Percentiles rank a stretch among this genome's conserved stretches.
Conservation (phyloP, 2,797 vertebrate species). For the Chromis chromis region DNA sequence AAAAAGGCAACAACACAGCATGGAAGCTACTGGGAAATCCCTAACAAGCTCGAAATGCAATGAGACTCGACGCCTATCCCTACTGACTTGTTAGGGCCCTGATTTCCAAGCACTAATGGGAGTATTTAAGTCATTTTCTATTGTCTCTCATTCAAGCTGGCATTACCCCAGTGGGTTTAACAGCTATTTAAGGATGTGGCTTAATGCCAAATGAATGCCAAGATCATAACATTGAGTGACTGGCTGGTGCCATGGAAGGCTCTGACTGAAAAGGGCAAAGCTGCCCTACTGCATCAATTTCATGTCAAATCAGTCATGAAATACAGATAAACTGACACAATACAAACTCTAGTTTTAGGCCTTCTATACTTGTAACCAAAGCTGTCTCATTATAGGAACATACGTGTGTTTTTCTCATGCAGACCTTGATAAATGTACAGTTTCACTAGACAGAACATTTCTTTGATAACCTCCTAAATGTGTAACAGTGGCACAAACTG, state of each 20-base stretch:
- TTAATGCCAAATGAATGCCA: slow-evolving; percentile 79
- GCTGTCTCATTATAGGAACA: slow-evolving; percentile 11
- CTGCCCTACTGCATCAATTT: slow-evolving; percentile 76
- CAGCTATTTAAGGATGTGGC: slow-evolving; percentile 76
- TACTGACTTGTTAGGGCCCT: slow-evolving; percentile 82
- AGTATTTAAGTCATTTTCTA: slow-evolving; percentile 84
- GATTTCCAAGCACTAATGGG: slow-evolving; percentile 80
- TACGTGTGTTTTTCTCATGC: slow-evolving; percentile 9
- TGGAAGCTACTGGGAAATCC: slow-evolving; percentile 73
- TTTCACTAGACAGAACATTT: slow-evolving; percentile 24
- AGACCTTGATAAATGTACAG: slow-evolving; percentile 10
- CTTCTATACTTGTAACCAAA: slow-evolving; percentile 11
- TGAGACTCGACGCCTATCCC: slow-evolving; percentile 77
- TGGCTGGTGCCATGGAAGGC: slow-evolving; percentile 72
- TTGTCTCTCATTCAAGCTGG: slow-evolving; percentile 79
- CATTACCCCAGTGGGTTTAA: slow-evolving; percentile 74
- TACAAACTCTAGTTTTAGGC: slow-evolving; percentile 22
- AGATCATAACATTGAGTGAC: slow-evolving; percentile 78
- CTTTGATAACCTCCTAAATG: slow-evolving; percentile 64
- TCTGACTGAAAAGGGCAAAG: slow-evolving; percentile 76
- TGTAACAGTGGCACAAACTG: slow-evolving; percentile 38
- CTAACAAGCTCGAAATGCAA: slow-evolving; percentile 83
- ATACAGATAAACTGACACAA: slow-evolving; percentile 50
- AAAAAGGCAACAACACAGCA: slow-evolving; percentile 78
- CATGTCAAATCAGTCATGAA: slow-evolving; percentile 70